These are phyloP conservation scores for Anticlea derivata DNA, from an alignment of 2,888 invertebrate species.

Conservation along the genomic window DNA sequence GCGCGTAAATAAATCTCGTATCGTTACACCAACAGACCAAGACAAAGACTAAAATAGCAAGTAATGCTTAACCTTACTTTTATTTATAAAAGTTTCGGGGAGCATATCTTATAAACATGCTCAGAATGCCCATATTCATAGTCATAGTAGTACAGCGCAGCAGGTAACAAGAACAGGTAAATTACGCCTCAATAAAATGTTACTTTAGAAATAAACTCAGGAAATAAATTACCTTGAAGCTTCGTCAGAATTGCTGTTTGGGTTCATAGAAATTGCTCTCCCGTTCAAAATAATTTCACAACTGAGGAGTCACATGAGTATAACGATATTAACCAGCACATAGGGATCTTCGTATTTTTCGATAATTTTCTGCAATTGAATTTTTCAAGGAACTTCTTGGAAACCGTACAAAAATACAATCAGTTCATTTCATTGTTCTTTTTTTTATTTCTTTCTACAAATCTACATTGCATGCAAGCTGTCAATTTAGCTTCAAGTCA, in stretches of 20 bases:
- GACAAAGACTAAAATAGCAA: conserved; percentile 78
- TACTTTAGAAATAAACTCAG: conserved; percentile 12
- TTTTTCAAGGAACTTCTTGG: conserved; percentile 5
- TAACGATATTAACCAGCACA: conserved; percentile 49
- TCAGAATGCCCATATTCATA: neutral
- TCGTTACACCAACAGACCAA: conserved; percentile 42
- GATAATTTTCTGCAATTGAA: conserved; percentile 5
- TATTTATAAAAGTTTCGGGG: conserved; percentile 10
- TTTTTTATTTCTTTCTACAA: conserved; percentile 22
- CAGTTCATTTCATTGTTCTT: conserved; percentile 49
- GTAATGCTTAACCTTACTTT: conserved; percentile 73
- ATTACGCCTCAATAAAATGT: conserved; percentile 20
- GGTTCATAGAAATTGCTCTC: conserved; percentile 80
- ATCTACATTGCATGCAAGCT: conserved; percentile 46
- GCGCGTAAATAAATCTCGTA: conserved; percentile 23
- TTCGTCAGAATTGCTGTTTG: conserved; percentile 82
- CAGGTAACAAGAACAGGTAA: neutral
- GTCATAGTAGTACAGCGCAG: neutral
- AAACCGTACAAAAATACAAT: conserved; percentile 58
- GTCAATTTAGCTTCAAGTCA: conserved; percentile 39
- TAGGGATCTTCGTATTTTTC: conserved; percentile 41
- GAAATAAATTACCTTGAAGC: conserved; percentile 79
- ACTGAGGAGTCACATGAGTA: conserved; percentile 57
- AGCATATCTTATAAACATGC: neutral
- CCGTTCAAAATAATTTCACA: conserved; percentile 57